These are phyloP conservation scores for Campylorhamphus procurvoides DNA, from an alignment of 2,113 vertebrate species.

Conservation along the genomic window DNA sequence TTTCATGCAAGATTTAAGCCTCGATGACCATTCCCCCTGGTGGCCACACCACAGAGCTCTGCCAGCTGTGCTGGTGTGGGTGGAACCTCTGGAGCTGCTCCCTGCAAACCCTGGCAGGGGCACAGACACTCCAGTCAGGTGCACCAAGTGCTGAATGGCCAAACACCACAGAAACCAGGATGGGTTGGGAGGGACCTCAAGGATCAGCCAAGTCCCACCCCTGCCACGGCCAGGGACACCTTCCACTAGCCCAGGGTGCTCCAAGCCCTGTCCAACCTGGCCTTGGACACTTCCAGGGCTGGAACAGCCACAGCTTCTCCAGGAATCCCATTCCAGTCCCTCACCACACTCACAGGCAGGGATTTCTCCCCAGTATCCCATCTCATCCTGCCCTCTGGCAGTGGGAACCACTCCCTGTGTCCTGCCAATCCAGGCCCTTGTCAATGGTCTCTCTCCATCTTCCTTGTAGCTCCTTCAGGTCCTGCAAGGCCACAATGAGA, in stretches of 20 bases:
- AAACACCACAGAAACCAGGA: neutral
- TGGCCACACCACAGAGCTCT: accelerated
- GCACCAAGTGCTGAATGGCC: neutral
- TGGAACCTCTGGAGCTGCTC: neutral
- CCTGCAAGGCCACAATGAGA: accelerated
- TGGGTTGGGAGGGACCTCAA: accelerated
- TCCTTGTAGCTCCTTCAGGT: accelerated
- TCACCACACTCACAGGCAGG: neutral
- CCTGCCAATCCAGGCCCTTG: neutral
- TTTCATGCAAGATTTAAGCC: accelerated
- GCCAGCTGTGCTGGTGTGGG: accelerated
- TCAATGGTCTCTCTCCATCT: neutral
- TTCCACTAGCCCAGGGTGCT: neutral
- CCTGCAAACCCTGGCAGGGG: neutral
- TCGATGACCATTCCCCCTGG: accelerated
- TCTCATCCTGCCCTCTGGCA: neutral
- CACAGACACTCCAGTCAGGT: neutral
- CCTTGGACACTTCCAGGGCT: neutral
- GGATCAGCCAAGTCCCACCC: accelerated
- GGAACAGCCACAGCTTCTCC: neutral
- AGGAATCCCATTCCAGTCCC: neutral
- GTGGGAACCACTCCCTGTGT: neutral
- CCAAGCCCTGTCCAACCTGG: neutral
- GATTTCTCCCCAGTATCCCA: neutral
- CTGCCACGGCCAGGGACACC: neutral